These are phyloP conservation scores for Amniataba percoides DNA, from an alignment of 2,797 vertebrate genomes.

Conservation along the genomic window DNA sequence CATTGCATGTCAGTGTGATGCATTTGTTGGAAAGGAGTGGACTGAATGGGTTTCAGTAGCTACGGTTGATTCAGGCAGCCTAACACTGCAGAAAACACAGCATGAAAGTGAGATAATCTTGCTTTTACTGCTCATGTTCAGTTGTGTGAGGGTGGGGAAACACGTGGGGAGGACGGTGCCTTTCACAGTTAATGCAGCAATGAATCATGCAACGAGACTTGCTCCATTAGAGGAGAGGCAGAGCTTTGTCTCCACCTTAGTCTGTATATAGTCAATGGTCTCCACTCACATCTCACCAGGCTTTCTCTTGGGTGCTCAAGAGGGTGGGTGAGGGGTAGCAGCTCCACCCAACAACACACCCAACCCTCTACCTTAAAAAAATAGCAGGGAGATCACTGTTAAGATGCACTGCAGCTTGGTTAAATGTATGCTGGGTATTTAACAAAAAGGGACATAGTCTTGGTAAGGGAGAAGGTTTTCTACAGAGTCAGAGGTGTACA, in stretches of 20 bases:
- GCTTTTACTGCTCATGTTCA: neutral
- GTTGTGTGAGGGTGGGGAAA: neutral
- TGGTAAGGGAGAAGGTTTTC: neutral
- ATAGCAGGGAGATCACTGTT: neutral
- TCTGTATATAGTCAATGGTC: neutral
- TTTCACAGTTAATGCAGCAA: conserved; percentile 7
- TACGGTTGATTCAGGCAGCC: neutral
- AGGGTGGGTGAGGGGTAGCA: conserved; percentile 16
- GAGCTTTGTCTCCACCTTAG: neutral
- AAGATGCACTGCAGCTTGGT: neutral
- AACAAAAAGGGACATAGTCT: neutral
- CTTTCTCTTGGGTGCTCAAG: conserved; percentile 17
- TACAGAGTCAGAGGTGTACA: neutral
- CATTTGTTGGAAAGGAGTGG: neutral
- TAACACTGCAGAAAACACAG: neutral
- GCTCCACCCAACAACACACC: conserved; percentile 37
- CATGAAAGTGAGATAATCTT: neutral
- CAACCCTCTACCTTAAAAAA: conserved; percentile 20
- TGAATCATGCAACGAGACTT: conserved; percentile 3
- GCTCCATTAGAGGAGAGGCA: conserved; percentile 15
- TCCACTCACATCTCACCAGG: conserved; percentile 11
- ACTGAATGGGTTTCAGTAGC: neutral
- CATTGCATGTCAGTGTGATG: neutral
- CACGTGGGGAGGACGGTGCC: conserved; percentile 10
- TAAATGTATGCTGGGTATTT: neutral